These are phyloP conservation scores for Drosophila micromelanica DNA, from an alignment of 1,140 invertebrate genomes.

Conservation along the genomic window DNA sequence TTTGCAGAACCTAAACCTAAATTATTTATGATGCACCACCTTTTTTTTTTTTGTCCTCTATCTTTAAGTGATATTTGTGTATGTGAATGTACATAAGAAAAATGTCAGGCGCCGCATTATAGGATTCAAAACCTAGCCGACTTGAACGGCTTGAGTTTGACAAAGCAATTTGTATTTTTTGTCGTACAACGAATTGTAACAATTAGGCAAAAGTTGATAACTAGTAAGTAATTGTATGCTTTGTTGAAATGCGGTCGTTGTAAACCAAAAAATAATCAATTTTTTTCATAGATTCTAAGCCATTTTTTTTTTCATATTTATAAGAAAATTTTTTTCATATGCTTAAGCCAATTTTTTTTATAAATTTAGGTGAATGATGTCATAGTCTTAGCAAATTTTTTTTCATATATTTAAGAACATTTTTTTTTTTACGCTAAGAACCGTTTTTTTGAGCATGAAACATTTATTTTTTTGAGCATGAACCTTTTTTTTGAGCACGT, in stretches of 20 bases:
- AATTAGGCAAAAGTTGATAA: not conserved
- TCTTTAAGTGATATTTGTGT: conserved; percentile 4
- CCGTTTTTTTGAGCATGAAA: conserved; percentile 73
- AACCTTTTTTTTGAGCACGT: conserved; percentile 45
- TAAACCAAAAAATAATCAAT: conserved; percentile 29
- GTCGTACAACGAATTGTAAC: conserved; percentile 11
- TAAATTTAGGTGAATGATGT: conserved; percentile 19
- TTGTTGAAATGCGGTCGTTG: conserved; percentile 5
- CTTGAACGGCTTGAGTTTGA: no score
- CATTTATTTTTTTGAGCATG: conserved; percentile 68
- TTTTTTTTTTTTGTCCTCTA: not conserved
- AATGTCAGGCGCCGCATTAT: conserved; percentile 1
- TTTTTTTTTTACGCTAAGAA: conserved; percentile 53
- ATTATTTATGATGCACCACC: conserved; percentile 12
- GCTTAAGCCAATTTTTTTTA: conserved; percentile 34
- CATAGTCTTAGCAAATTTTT: conserved; percentile 32
- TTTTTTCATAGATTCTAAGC: conserved; percentile 54
- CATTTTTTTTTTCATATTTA: conserved; percentile 48
- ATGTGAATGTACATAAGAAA: conserved; percentile 9
- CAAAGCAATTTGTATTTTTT: conserved; percentile 2
- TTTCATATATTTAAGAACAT: conserved; percentile 25
- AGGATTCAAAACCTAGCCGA: not conserved
- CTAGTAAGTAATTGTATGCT: not conserved
- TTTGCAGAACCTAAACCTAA: not conserved
- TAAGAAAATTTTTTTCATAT: conserved; percentile 52